phyloP scores from a whole-genome alignment of 1,140 invertebrate species.

The Heliothis subflexa region DNA sequence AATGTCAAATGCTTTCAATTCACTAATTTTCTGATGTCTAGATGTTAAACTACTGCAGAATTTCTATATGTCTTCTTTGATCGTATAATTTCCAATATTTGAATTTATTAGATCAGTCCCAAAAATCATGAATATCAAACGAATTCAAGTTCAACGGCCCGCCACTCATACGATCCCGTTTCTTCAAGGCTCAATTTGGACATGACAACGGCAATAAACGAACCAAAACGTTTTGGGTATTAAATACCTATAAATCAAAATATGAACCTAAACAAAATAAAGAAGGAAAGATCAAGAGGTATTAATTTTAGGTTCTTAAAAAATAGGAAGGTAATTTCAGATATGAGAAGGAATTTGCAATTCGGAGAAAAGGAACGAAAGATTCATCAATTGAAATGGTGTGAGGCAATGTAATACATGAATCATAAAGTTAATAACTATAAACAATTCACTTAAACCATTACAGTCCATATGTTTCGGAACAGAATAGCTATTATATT shows the following conservation, averaged over 20 bases:
- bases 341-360: neutral
- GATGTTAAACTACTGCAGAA: no score
- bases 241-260: neutral
- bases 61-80: no score
- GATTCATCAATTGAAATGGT: constrained; percentile 10
- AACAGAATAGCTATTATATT: neutral
- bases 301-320: neutral
- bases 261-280: neutral
- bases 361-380: constrained; percentile 12
- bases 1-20: no score
- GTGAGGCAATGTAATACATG: neutral
- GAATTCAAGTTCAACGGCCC: neutral
- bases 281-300: neutral
- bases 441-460: neutral
- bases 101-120: neutral
- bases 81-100: neutral
- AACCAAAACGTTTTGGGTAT: neutral
- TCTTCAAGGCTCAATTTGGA: neutral
- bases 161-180: neutral
- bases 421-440: neutral
- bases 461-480: neutral
- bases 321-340: neutral
- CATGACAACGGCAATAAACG: neutral
- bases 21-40: no score
- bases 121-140: neutral